Evolutionary conservation across 2,113 vertebrate genomes (phyloP).

Genomic region (Laticauda colubrina): DNA sequence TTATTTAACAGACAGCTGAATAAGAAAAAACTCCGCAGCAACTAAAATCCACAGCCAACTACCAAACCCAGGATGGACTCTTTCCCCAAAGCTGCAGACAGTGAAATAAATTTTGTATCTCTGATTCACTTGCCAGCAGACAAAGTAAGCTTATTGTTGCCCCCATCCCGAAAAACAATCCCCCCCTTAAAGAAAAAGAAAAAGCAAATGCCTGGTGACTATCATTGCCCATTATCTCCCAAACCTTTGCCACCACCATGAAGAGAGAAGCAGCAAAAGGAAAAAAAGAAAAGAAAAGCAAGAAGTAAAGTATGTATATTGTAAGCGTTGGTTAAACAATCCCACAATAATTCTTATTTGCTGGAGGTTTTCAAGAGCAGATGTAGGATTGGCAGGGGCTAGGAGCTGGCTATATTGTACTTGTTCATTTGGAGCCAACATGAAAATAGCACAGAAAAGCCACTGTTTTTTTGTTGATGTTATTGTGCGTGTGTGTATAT

Average conservation of each 20-base stretch:
- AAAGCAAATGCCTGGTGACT: slow-evolving; percentile 56
- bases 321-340: slow-evolving; percentile 83
- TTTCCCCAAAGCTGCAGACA: slow-evolving; percentile 66
- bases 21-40: slow-evolving; percentile 62
- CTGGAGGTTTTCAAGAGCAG: slow-evolving; percentile 86
- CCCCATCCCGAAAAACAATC: slow-evolving; percentile 30
- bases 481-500: slow-evolving; percentile 36
- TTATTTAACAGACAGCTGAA: slow-evolving; percentile 72
- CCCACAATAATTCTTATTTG: slow-evolving; percentile 82
- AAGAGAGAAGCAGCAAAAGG: slow-evolving; percentile 53
- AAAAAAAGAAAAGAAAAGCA: slow-evolving; percentile 64
- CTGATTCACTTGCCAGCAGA: slow-evolving; percentile 65
- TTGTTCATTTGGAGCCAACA: slow-evolving; percentile 73
- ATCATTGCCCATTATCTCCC: slow-evolving; percentile 75
- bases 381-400: slow-evolving; percentile 80
- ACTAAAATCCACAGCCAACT: slow-evolving; percentile 27
- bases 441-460: slow-evolving; percentile 70
- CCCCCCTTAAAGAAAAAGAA: slow-evolving; percentile 14
- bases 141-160: slow-evolving; percentile 62
- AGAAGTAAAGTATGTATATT: slow-evolving; percentile 75
- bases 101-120: slow-evolving; percentile 71
- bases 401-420: slow-evolving; percentile 76
- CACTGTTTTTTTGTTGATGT: slow-evolving; percentile 43
- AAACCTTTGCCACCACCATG: slow-evolving; percentile 74
- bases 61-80: slow-evolving; percentile 42